Conservation (phyloP, 2,888 invertebrate genomes). For the Drosophila ustulata region DNA sequence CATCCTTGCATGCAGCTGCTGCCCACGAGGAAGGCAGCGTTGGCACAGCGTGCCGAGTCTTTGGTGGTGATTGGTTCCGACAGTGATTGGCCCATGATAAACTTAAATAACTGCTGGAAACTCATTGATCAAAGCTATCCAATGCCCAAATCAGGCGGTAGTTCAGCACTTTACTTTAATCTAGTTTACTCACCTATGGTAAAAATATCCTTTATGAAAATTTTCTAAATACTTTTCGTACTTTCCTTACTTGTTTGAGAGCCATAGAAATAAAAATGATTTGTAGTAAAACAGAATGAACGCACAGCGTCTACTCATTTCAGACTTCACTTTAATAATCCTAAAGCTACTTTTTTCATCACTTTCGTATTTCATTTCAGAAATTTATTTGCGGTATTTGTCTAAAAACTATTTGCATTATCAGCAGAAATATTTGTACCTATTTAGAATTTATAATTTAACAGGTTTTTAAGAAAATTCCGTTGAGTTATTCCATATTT, state of each 20-base stretch:
- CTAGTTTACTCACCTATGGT: slow-evolving; percentile 38
- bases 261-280: slow-evolving; percentile 6
- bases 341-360: background rate
- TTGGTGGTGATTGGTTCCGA: slow-evolving; percentile 98
- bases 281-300: slow-evolving; percentile 30
- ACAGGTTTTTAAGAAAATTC: too few relatives aligned
- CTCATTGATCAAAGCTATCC: background rate
- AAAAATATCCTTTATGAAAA: slow-evolving; percentile 4
- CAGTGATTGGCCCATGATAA: slow-evolving; percentile 96
- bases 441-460: too few relatives aligned
- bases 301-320: slow-evolving; percentile 46
- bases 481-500: too few relatives aligned
- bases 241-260: slow-evolving; percentile 10
- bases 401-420: too few relatives aligned
- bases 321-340: background rate
- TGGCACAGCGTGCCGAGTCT: slow-evolving; percentile 92
- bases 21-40: slow-evolving; percentile 90
- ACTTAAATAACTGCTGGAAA: slow-evolving; percentile 14
- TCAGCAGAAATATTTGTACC: too few relatives aligned
- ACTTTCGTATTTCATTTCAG: too few relatives aligned
- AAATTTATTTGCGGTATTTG: too few relatives aligned
- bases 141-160: background rate
- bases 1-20: slow-evolving; percentile 99
- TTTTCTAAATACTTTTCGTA: slow-evolving; percentile 9
- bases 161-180: background rate